phyloP scores from a whole-genome alignment of 2,113 vertebrate genomes.

The Sylvilagus bachmani region DNA sequence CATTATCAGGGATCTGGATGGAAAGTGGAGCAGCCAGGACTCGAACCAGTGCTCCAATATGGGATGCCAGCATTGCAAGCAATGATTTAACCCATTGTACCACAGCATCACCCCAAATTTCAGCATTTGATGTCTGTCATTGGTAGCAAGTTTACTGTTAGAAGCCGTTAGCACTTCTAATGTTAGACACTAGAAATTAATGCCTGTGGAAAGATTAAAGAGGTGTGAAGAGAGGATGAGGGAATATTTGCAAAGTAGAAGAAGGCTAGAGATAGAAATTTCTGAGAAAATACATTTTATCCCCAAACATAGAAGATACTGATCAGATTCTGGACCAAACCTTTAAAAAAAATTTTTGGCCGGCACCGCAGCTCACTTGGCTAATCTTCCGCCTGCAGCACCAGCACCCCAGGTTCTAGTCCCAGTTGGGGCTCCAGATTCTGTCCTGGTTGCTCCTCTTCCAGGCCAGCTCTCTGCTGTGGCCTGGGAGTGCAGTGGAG shows the following conservation, averaged over 20 bases:
- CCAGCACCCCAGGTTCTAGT: too few relatives aligned
- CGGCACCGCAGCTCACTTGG: too few relatives aligned
- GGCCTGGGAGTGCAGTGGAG: too few relatives aligned
- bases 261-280: constrained; percentile 61
- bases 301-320: constrained; percentile 35
- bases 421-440: too few relatives aligned
- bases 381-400: too few relatives aligned
- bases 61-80: too few relatives aligned
- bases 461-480: too few relatives aligned
- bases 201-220: constrained; percentile 69
- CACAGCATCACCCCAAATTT: not conserved
- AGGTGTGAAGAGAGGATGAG: constrained; percentile 59
- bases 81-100: too few relatives aligned
- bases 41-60: too few relatives aligned
- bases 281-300: constrained; percentile 69
- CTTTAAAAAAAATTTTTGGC: not conserved
- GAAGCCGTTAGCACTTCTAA: constrained; percentile 69
- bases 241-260: constrained; percentile 57
- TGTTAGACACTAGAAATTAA: constrained; percentile 77
- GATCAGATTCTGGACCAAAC: constrained; percentile 33
- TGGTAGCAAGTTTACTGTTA: constrained; percentile 65
- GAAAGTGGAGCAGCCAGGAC: too few relatives aligned
- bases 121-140: constrained; percentile 67
- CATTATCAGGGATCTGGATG: too few relatives aligned
- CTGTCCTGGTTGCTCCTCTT: too few relatives aligned